Base-by-base conservation (phyloP, 2,797 vertebrate genomes). In the Lagocephalus sceleratus region DNA sequence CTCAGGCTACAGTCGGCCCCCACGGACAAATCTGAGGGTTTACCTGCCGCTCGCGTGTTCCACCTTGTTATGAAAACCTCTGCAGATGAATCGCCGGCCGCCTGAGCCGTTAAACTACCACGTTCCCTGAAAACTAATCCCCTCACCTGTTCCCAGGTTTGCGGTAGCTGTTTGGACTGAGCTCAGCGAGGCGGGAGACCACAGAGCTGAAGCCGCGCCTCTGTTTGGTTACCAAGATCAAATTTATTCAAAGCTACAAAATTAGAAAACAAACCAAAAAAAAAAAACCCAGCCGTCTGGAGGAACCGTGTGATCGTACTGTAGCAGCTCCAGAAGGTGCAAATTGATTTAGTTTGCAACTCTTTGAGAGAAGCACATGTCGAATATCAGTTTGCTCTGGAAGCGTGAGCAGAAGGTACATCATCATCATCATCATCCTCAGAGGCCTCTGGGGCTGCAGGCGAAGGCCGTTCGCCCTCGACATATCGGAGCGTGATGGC, bases 401-500 rank as follows among this genome's bases (percentile, higher is more conserved):
- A 42, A n/a, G n/a, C 43, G 32, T 26, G 29, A 44, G 6, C 14
- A 26, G 10, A n/a, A n/a, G n/a, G n/a, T n/a, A n/a, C 39, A 20
- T 23, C 49, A 38, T 17, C 1, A 3, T 38, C 19, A 26, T n/a
- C 23, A 23, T 26, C 26, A 45, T 54, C 57, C 11, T 4, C 25
- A 44, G 23, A 25, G 4, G 58, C 50, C 47, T 48, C 40, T 6
- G 62, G 57, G 60, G 62, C 55, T 59, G 26, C 55, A 69, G n/a
- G n/a, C 59, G 65, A 55, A 74, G 2, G 20, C 26, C 2, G 54
- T 49, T 61, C 56, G 67, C 77, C 76, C 77, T 83, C 82, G 75
- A 78, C 69, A 72, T 64, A 56, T 26, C 23, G 14, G 26, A 32
- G 60, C 53, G 79, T 77, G 75, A 74, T 84, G 75, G n/a, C n/a